Conservation (phyloP, 2,888 invertebrate species). For the Diploptera punctata region DNA sequence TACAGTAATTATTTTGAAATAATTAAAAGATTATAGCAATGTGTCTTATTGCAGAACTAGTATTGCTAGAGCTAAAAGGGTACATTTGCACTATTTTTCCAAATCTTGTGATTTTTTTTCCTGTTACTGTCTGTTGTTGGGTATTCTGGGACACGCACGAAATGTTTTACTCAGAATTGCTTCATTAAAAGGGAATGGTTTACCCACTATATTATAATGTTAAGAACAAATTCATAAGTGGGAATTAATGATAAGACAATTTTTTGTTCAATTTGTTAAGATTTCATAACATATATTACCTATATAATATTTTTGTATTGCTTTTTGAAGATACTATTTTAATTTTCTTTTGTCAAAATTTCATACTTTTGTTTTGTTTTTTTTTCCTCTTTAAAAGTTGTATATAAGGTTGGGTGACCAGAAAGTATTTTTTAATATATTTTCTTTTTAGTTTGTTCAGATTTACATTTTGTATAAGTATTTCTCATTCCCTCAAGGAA, state of each 20-base stretch:
- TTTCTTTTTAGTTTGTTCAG: too few relatives aligned
- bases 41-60: not conserved
- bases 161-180: slow-evolving; percentile 6
- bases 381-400: not conserved
- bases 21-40: not conserved
- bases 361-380: not conserved
- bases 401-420: not conserved
- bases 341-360: slow-evolving; percentile 3
- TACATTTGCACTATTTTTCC: not conserved
- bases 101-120: slow-evolving; percentile 18
- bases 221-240: not conserved
- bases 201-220: not conserved
- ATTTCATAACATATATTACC: too few relatives aligned
- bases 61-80: not conserved
- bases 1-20: not conserved
- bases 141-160: slow-evolving; percentile 24
- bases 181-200: slow-evolving; percentile 14
- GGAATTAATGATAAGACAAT: slow-evolving; percentile 8
- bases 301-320: slow-evolving; percentile 1
- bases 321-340: too few relatives aligned
- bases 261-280: too few relatives aligned
- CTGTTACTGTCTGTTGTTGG: slow-evolving; percentile 22
- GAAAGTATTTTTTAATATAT: too few relatives aligned
- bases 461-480: too few relatives aligned
- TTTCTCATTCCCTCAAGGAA: too few relatives aligned